Base-by-base conservation (phyloP, 1,140 invertebrate genomes). In the Zaprionus inermis region DNA sequence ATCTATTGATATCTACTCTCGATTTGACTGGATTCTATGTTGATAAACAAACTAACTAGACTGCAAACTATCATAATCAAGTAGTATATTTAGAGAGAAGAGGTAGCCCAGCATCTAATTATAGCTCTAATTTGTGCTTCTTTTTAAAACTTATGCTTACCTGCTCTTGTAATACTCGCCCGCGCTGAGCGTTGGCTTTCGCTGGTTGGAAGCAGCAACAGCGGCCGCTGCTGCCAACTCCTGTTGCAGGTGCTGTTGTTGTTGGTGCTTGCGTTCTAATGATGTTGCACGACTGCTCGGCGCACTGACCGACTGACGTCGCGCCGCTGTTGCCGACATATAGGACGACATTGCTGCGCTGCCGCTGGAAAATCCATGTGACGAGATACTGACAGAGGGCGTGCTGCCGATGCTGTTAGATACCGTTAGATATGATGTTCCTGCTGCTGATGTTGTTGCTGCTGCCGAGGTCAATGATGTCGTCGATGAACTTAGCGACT, bases 261-360 rank as follows among this genome's bases (percentile, higher is more conserved):
- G 44, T 22, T 49, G 44, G 11, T 49, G 76, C 36, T 92, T 92
- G 10, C 91, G 84, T 30, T 92, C 91, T 44, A 92, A 57, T 6
- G 90, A 91, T 6, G 86, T 72, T 4, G 91, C 60, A 46, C 91
- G 84, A 59, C 83, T 91, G 38, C 74, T 80, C 6, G 90, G 90
- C 5, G 90, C 90, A 58, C 90, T 91, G 22, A 90, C 76, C n/a
- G 82, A 79, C 46, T 84, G 86, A 1, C 90, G 86, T 7, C 81
- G 73, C 2, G 79, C 83, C 16, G 81, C 78, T 49, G 88, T 89
- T 11, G 89, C 81, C 20, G 79, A 86, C 69, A 81, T 82, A 16
- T 78, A 85, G 28, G 88, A 80, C 34, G 82, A 79, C 32, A 86
- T 88, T 20, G 84, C 76, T 9, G 89, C 76, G 36, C 70, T 80